A percentile compares a stretch with the other conserved stretches of the same genome.
These are phyloP conservation scores for Phyllotreta striolata DNA, from an alignment of 2,888 invertebrate genomes.

Conservation along the genomic window DNA sequence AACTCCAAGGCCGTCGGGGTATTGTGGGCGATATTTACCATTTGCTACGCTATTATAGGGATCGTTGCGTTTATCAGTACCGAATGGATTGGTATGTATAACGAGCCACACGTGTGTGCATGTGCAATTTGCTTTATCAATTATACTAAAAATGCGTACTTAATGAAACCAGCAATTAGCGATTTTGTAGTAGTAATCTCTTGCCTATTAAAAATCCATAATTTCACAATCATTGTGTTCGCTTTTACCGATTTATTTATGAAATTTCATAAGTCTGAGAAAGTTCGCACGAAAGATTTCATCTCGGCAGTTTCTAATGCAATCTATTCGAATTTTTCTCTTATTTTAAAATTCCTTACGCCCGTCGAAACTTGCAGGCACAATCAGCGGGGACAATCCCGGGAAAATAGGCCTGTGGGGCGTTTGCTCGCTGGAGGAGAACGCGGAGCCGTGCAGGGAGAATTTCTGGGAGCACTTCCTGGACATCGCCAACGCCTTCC, in stretches of 20 bases:
- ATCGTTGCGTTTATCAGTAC: conserved; percentile 96
- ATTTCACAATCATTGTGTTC: no score
- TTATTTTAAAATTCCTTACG: no score
- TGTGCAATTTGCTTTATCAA: background rate
- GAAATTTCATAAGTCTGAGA: no score
- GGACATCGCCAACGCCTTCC: conserved; percentile 79
- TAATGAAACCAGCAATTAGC: background rate
- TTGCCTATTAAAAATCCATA: no score
- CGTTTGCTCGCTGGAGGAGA: conserved; percentile 81
- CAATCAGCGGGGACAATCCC: conserved; percentile 78
- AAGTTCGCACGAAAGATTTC: no score
- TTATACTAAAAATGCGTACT: background rate
- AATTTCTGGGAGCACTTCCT: conserved; percentile 79
- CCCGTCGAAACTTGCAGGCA: conserved; percentile 61
- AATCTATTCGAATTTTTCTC: no score
- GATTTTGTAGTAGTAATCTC: conserved; percentile 51
- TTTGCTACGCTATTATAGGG: conserved; percentile 95
- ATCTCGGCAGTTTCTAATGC: no score
- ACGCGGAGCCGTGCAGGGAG: conserved; percentile 84
- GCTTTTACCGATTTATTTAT: no score
- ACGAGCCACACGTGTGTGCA: background rate
- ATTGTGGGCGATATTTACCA: conserved; percentile 96
- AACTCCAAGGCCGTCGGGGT: conserved; percentile 96
- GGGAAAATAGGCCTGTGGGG: conserved; percentile 95
- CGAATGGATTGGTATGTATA: conserved; percentile 79